These are phyloP conservation scores for Perccottus glenii DNA, from an alignment of 2,113 vertebrate genomes.

Conservation along the genomic window DNA sequence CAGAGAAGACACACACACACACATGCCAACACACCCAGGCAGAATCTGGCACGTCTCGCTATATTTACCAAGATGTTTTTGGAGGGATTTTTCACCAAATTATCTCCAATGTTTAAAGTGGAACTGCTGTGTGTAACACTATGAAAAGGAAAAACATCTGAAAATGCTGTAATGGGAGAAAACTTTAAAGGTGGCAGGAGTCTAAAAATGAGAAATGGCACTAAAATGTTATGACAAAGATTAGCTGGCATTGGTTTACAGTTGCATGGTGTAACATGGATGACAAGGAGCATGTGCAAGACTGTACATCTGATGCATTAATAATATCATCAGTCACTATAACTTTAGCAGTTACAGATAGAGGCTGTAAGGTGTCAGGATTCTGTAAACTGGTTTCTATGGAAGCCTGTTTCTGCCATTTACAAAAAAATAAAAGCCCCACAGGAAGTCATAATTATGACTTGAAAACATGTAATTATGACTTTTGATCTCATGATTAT, in stretches of 20 bases:
- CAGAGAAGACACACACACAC: conserved; percentile 24
- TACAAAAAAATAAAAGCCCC: too few relatives aligned
- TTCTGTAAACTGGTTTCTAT: too few relatives aligned
- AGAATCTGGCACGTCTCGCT: neutral
- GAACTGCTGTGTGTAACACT: too few relatives aligned
- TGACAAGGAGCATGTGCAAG: neutral
- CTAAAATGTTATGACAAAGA: neutral
- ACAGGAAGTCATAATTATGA: too few relatives aligned
- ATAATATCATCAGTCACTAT: too few relatives aligned
- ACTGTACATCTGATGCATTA: too few relatives aligned
- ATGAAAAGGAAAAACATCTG: too few relatives aligned
- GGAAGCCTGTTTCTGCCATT: too few relatives aligned
- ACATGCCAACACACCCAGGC: neutral
- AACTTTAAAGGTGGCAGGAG: conserved; percentile 8
- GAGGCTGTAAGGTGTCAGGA: too few relatives aligned
- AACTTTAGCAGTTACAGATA: too few relatives aligned
- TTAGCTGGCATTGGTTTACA: neutral
- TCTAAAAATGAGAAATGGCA: neutral
- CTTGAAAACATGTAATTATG: too few relatives aligned
- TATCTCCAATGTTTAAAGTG: neutral
- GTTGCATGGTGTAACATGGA: neutral
- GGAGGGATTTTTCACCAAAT: conserved; percentile 6
- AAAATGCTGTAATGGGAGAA: neutral
- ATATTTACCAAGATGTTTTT: conserved; percentile 13
- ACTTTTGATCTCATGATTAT: too few relatives aligned